phyloP scores from a whole-genome alignment of 2,113 vertebrate genomes.

The Bettongia penicillata region DNA sequence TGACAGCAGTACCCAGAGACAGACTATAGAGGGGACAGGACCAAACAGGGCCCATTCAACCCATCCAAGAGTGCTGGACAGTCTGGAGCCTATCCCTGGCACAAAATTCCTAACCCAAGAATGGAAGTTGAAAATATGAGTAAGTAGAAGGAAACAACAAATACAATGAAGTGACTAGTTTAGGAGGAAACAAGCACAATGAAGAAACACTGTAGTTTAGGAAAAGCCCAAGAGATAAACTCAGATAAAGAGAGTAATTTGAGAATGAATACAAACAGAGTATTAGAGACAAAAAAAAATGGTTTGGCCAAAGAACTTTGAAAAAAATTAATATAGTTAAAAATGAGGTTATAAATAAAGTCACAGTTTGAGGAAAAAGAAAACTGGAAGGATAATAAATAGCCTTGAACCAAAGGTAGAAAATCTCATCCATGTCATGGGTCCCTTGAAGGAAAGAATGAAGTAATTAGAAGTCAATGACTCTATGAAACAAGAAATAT shows the following conservation, averaged over 20 bases:
- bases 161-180: not conserved
- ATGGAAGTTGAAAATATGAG: not conserved
- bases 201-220: not conserved
- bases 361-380: not conserved
- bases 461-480: not conserved
- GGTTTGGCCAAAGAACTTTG: not conserved
- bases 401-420: not conserved
- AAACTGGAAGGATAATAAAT: not conserved
- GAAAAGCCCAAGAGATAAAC: not conserved
- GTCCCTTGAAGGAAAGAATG: not conserved
- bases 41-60: not conserved
- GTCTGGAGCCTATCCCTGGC: not conserved
- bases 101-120: not conserved
- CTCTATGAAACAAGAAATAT: not conserved
- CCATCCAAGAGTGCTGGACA: not conserved
- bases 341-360: not conserved
- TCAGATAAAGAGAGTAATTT: not conserved
- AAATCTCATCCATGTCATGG: not conserved
- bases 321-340: not conserved
- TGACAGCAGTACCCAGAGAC: not conserved
- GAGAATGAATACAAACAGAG: not conserved
- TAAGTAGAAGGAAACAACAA: not conserved
- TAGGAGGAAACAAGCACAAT: not conserved
- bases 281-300: not conserved
- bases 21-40: not conserved